A percentile compares a stretch with the other conserved stretches of the same genome.
Conservation (phyloP, 1,140 invertebrate species). For the Triops cancriformis region DNA sequence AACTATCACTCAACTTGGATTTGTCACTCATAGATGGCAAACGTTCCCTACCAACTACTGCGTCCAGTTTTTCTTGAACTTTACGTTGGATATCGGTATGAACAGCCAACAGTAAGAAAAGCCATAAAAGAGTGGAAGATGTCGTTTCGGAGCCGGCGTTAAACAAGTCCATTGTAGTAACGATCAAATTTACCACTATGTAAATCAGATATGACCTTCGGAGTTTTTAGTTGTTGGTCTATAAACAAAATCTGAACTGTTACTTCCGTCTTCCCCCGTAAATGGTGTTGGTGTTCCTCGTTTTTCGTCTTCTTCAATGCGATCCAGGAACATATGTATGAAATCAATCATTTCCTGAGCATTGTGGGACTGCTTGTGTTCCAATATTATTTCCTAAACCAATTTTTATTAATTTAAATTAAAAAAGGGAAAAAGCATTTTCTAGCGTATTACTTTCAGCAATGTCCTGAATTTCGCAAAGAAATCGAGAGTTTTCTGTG, state of each 20-base stretch:
- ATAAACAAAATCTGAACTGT: neutral
- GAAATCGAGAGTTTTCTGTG: too few relatives aligned
- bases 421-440: too few relatives aligned
- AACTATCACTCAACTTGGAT: too few relatives aligned
- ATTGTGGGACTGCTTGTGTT: neutral
- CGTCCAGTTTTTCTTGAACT: conserved; percentile 70
- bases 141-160: conserved; percentile 77
- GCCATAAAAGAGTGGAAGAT: conserved; percentile 63
- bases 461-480: too few relatives aligned
- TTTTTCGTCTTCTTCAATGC: neutral
- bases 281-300: neutral
- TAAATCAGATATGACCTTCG: neutral
- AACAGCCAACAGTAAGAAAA: conserved; percentile 64
- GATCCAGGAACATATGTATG: neutral
- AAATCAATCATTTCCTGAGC: neutral
- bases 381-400: neutral
- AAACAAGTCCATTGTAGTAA: conserved; percentile 58
- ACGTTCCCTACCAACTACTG: conserved; percentile 56
- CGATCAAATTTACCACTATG: conserved; percentile 39
- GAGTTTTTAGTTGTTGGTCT: neutral
- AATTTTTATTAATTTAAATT: too few relatives aligned
- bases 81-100: conserved; percentile 68
- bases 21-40: conserved; percentile 59
- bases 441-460: too few relatives aligned
- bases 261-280: neutral